Percentiles rank a stretch among this genome's conserved stretches.
Conservation (phyloP, 2,888 invertebrate genomes). For the Orthosia gothica region DNA sequence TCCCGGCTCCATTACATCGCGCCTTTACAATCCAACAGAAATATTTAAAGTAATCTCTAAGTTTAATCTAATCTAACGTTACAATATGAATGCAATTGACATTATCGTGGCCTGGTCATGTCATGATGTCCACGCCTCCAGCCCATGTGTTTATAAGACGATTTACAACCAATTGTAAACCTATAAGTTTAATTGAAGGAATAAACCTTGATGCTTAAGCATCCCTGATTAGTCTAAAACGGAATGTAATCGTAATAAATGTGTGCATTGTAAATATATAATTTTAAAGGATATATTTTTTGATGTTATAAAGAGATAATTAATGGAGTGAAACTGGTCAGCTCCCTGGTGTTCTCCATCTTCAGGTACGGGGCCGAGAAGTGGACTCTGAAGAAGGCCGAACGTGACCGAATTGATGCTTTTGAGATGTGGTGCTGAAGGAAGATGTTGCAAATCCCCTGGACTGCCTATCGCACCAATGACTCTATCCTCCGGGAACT, state of each 20-base stretch:
- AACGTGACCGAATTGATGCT: no score
- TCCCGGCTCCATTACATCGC: not conserved
- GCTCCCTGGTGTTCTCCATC: no score
- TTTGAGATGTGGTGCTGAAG: no score
- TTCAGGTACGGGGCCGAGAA: no score
- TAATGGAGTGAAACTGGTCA: no score
- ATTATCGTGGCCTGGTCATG: slow-evolving; percentile 8
- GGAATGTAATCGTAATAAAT: not conserved
- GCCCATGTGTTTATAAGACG: slow-evolving; percentile 49
- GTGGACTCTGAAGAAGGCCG: no score
- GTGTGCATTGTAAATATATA: slow-evolving; percentile 15
- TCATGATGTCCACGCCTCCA: slow-evolving; percentile 66
- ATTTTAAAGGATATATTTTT: slow-evolving; percentile 9
- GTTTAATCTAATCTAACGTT: slow-evolving; percentile 47
- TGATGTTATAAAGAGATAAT: not conserved
- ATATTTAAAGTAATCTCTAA: slow-evolving; percentile 21
- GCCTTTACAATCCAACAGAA: slow-evolving; percentile 29
- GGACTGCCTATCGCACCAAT: no score
- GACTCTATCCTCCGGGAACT: no score
- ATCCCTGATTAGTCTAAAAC: slow-evolving; percentile 6
- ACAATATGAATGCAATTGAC: slow-evolving; percentile 36
- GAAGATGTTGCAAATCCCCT: no score
- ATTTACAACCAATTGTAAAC: slow-evolving; percentile 40
- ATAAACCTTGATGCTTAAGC: not conserved
- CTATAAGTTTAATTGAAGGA: slow-evolving; percentile 4